Evolutionary conservation across 64 coral and sea anemone species (phyloP).

Genomic region (Hydrozoanthus tunicans): DNA sequence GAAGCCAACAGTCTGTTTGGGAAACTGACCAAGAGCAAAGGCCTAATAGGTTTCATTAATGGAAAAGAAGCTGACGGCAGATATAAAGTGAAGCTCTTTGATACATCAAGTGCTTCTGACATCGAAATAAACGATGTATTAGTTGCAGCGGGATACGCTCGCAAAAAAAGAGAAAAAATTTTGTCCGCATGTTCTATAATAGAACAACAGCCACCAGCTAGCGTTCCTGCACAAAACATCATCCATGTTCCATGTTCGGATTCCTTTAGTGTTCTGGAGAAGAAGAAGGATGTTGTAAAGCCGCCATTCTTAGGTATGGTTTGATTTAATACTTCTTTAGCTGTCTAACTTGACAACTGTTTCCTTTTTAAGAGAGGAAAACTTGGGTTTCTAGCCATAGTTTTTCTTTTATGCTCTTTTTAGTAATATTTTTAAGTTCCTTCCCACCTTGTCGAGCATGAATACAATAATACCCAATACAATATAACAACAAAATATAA

Average conservation of each 20-base stretch:
- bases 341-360: too few species aligned
- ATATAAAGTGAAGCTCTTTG: conserved; percentile 80
- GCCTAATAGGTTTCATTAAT: conserved; percentile 70
- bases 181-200: background rate
- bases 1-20: conserved; percentile 74
- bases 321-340: too few species aligned
- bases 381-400: too few species aligned
- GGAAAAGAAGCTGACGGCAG: conserved; percentile 55
- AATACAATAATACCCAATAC: too few species aligned
- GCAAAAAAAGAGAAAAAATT: conserved; percentile 47
- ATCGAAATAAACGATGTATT: conserved; percentile 79
- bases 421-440: too few species aligned
- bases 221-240: conserved; percentile 2
- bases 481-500: too few species aligned
- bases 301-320: conserved; percentile 70
- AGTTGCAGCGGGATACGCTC: conserved; percentile 83
- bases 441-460: too few species aligned
- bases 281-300: conserved; percentile 50
- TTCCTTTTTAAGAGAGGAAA: too few species aligned
- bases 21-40: conserved; percentile 78
- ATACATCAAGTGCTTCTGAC: conserved; percentile 85
- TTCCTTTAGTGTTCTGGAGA: conserved; percentile 29
- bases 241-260: background rate
- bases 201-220: background rate
- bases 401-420: too few species aligned